A percentile compares a stretch with the other conserved stretches of the same genome.
Conservation (phyloP, 2,113 vertebrate species). For the Rhineura floridana region DNA sequence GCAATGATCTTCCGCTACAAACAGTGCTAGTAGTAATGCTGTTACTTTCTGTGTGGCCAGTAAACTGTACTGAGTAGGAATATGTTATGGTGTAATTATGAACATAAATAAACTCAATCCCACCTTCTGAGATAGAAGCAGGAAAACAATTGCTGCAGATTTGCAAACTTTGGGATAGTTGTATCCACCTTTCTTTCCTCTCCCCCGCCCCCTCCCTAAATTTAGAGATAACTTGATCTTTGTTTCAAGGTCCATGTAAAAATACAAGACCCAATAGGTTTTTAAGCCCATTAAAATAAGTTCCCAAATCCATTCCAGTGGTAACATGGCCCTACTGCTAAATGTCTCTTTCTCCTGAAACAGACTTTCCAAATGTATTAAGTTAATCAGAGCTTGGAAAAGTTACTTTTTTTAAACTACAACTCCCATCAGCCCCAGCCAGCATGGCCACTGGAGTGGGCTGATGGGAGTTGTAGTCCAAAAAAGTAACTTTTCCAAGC, state of each 20-base stretch:
- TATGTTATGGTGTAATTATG: not conserved
- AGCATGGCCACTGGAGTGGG: too few species aligned
- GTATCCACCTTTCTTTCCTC: not conserved
- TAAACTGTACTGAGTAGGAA: not conserved
- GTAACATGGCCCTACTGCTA: not conserved
- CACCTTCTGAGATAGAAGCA: constrained; percentile 27
- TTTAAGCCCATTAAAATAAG: not conserved
- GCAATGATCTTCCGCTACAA: not conserved
- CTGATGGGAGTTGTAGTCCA: too few species aligned
- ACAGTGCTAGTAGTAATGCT: not conserved
- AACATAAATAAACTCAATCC: constrained; percentile 2
- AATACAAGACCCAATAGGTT: not conserved
- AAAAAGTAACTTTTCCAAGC: too few species aligned
- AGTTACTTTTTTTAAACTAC: too few species aligned
- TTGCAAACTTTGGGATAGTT: not conserved
- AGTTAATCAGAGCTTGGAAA: not conserved
- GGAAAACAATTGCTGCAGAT: not conserved
- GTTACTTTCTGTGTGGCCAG: constrained; percentile 27
- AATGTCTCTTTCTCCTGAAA: not conserved
- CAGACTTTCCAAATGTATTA: not conserved
- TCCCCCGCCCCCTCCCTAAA: not conserved
- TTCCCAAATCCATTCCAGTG: not conserved
- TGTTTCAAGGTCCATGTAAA: not conserved
- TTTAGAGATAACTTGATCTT: not conserved
- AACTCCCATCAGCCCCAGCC: too few species aligned